These are phyloP conservation scores for Tuberolachnus salignus DNA, from an alignment of 2,888 invertebrate genomes.

Conservation along the genomic window DNA sequence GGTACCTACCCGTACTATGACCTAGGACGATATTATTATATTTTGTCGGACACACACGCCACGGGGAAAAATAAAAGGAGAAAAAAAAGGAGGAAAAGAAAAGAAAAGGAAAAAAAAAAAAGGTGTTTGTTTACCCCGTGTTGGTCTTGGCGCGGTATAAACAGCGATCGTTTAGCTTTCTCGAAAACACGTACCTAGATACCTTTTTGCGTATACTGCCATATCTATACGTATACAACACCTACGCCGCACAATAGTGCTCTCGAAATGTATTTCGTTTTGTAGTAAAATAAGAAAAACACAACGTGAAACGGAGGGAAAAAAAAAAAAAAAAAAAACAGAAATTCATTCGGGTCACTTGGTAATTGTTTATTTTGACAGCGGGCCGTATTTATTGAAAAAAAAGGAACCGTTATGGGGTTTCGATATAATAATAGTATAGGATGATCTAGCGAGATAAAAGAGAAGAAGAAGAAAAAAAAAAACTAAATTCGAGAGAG, in stretches of 20 bases:
- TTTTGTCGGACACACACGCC: not conserved
- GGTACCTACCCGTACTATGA: not conserved
- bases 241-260: constrained; percentile 3
- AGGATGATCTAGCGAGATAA: no score
- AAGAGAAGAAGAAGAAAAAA: not conserved
- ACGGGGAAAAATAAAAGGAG: no score
- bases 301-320: not conserved
- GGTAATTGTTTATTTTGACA: constrained; percentile 55
- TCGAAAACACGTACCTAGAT: not conserved
- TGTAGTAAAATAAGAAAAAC: not conserved
- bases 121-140: constrained; percentile 53
- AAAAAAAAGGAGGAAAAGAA: no score
- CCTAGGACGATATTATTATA: not conserved
- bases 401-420: constrained; percentile 45
- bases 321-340: constrained; percentile 8
- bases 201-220: not conserved
- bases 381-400: constrained; percentile 26
- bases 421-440: no score
- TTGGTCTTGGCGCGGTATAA: constrained; percentile 27
- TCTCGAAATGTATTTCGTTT: not conserved
- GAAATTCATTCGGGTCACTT: constrained; percentile 34
- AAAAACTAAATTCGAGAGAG: not conserved
- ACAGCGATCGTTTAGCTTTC: constrained; percentile 52
- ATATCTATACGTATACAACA: not conserved
- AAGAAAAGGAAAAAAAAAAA: constrained; percentile 4